phyloP scores from a whole-genome alignment of 2,797 vertebrate species.

The Allobates femoralis region DNA sequence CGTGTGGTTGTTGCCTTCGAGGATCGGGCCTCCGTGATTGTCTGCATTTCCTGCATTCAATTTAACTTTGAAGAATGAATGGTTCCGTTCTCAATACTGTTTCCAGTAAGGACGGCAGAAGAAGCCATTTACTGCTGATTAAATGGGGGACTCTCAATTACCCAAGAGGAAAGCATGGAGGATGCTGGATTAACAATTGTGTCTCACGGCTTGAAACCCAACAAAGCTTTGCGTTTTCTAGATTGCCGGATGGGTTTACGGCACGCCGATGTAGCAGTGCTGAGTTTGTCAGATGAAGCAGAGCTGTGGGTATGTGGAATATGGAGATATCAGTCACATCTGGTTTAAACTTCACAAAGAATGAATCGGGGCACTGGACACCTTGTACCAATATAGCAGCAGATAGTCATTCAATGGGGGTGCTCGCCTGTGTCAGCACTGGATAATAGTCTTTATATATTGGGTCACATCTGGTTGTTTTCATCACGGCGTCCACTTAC shows the following conservation, averaged over 20 bases:
- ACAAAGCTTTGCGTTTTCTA: conserved; percentile 36
- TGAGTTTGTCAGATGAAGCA: not conserved
- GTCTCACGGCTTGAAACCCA: conserved; percentile 14
- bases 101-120: conserved; percentile 65
- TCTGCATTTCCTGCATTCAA: conserved; percentile 65
- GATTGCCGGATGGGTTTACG: conserved; percentile 7
- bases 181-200: conserved; percentile 40
- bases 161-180: not conserved
- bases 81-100: conserved; percentile 66
- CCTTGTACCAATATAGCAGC: too few species aligned
- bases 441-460: too few species aligned
- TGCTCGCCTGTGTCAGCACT: too few species aligned
- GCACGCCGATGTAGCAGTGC: not conserved
- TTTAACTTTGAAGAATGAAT: conserved; percentile 68
- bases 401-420: too few species aligned
- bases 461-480: too few species aligned
- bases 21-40: conserved; percentile 68
- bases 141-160: conserved; percentile 35
- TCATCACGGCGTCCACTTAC: too few species aligned
- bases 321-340: too few species aligned
- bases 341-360: too few species aligned
- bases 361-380: too few species aligned
- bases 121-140: conserved; percentile 63
- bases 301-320: too few species aligned
- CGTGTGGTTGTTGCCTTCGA: conserved; percentile 69